phyloP scores from a whole-genome alignment of 1,140 invertebrate species.

The Dendrolimus punctatus region DNA sequence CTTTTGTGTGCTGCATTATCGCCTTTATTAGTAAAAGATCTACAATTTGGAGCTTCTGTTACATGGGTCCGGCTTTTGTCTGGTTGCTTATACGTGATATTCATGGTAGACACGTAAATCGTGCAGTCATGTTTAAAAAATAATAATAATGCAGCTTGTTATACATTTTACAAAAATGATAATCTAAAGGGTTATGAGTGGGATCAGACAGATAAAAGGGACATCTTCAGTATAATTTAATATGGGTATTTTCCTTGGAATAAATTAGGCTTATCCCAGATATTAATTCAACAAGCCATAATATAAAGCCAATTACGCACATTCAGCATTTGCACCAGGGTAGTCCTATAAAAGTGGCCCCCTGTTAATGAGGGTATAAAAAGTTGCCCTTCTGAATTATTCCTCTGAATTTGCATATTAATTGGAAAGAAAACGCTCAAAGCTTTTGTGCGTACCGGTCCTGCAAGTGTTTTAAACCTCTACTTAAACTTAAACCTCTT shows the following conservation, averaged over 20 bases:
- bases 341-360: conserved; percentile 20
- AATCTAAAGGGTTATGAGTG: too few species aligned
- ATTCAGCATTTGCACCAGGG: conserved; percentile 26
- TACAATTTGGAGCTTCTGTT: too few species aligned
- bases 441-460: conserved; percentile 18
- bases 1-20: too few species aligned
- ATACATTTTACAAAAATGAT: too few species aligned
- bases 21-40: too few species aligned
- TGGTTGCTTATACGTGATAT: too few species aligned
- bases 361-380: conserved; percentile 37
- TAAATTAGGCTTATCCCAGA: conserved; percentile 14
- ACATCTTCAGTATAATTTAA: conserved; percentile 9
- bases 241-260: conserved; percentile 11
- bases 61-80: too few species aligned
- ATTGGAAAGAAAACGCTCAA: conserved; percentile 31
- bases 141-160: too few species aligned
- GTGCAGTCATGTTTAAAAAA: too few species aligned
- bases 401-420: conserved; percentile 34
- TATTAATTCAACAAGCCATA: conserved; percentile 24
- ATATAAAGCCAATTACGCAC: conserved; percentile 24
- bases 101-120: too few species aligned
- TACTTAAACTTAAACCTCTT: too few species aligned
- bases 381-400: conserved; percentile 32
- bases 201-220: too few species aligned
- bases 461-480: conserved; percentile 13